Evolutionary conservation across 1,140 invertebrate species (phyloP).

Genomic region (Macrotrachela quadricornifera): DNA sequence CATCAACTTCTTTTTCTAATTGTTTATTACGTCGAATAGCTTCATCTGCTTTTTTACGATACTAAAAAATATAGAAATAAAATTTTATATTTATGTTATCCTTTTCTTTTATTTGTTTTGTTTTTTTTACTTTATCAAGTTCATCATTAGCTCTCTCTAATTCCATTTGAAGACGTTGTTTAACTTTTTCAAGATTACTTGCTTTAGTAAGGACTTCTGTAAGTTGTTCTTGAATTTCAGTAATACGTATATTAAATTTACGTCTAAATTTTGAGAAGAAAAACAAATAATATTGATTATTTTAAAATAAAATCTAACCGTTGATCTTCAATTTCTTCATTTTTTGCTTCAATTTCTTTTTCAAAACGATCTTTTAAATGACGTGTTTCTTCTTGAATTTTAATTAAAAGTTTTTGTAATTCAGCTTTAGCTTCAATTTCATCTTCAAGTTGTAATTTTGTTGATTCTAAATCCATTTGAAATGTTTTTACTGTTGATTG

Average conservation of each 20-base stretch:
- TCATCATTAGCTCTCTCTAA: not conserved
- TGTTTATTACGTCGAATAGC: not conserved
- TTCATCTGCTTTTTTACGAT: conserved; percentile 1
- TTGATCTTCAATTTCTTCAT: conserved; percentile 8
- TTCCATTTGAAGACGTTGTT: conserved; percentile 5
- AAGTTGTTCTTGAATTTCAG: conserved; percentile 5
- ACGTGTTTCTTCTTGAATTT: conserved; percentile 4
- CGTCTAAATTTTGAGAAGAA: not conserved
- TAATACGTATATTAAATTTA: conserved; percentile 4
- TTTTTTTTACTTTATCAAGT: too few species aligned
- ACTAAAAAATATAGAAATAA: too few species aligned
- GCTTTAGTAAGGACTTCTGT: conserved; percentile 1
- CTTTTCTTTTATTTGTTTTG: too few species aligned
- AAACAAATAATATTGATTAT: not conserved
- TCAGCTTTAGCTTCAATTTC: conserved; percentile 4
- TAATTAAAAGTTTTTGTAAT: conserved; percentile 3
- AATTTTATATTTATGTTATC: too few species aligned
- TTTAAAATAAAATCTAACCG: not conserved
- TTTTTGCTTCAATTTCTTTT: conserved; percentile 5
- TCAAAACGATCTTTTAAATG: not conserved
- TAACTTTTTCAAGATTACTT: conserved; percentile 5
- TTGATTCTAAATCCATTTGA: conserved; percentile 3
- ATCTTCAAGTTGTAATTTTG: conserved; percentile 1
- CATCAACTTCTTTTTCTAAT: conserved; percentile 8
- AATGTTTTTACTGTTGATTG: not conserved